These are phyloP conservation scores for Microcaecilia unicolor DNA, from an alignment of 2,797 vertebrate species.

Conservation along the genomic window DNA sequence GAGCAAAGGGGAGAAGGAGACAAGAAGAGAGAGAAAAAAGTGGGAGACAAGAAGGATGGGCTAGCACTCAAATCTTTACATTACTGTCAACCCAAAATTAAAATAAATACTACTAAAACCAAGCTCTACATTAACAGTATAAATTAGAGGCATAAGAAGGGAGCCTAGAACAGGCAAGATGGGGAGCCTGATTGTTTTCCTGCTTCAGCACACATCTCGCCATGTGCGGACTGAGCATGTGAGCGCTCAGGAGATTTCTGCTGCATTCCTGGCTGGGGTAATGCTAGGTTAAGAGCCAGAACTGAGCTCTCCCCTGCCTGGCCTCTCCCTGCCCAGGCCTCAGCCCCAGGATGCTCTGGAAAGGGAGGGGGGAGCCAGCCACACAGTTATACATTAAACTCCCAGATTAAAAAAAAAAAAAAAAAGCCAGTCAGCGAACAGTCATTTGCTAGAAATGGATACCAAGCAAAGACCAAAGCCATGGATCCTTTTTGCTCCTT, in stretches of 20 bases:
- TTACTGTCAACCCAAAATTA: no score
- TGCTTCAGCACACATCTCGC: no score
- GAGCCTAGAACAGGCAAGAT: accelerated
- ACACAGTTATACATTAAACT: neutral
- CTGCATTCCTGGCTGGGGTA: constrained; percentile 17
- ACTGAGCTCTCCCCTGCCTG: neutral
- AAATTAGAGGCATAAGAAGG: neutral
- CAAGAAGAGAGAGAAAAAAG: accelerated
- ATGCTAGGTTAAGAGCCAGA: constrained; percentile 9
- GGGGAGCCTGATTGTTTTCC: no score
- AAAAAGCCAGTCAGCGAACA: no score
- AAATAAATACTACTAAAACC: no score
- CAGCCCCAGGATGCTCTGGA: neutral
- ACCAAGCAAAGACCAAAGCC: neutral
- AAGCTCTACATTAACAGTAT: no score
- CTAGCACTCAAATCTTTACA: no score
- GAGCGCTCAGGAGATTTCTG: neutral
- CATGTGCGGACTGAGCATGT: neutral
- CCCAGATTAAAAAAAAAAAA: no score
- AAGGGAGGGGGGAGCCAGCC: neutral
- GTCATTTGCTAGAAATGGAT: no score
- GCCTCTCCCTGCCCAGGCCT: neutral
- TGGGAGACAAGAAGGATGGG: neutral
- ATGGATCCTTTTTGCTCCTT: no score
- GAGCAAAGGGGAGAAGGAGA: no score